phyloP scores from a whole-genome alignment of 2,113 vertebrate genomes.

The Gadus macrocephalus region DNA sequence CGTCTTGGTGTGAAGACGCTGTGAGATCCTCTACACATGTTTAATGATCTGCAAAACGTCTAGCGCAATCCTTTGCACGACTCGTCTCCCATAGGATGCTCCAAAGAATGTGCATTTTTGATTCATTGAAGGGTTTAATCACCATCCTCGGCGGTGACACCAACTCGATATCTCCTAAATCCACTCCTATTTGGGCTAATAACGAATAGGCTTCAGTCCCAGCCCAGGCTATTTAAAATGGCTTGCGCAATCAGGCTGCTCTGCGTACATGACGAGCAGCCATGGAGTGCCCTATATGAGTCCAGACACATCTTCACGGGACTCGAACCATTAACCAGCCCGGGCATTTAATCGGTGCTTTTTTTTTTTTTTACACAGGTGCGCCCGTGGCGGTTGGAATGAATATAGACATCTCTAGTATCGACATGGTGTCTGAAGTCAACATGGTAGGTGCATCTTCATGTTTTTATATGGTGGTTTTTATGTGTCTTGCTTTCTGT shows the following conservation, averaged over 20 bases:
- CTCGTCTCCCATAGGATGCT: slow-evolving; percentile 36
- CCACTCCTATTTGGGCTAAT: no score
- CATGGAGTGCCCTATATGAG: no score
- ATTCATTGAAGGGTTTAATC: slow-evolving; percentile 64
- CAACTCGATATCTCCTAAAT: slow-evolving; percentile 31
- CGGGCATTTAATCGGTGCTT: no score
- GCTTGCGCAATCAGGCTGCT: no score
- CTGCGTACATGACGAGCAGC: no score
- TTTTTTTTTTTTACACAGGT: slow-evolving; percentile 70
- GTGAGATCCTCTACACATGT: slow-evolving; percentile 44
- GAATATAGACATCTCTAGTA: slow-evolving; percentile 99
- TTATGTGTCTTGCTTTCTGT: slow-evolving; percentile 11
- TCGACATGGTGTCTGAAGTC: slow-evolving; percentile 99
- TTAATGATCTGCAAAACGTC: slow-evolving; percentile 66
- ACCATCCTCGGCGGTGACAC: slow-evolving; percentile 15
- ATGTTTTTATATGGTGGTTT: slow-evolving; percentile 20
- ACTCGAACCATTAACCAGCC: no score
- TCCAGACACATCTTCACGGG: no score
- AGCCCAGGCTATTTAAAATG: no score
- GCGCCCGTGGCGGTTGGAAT: slow-evolving; percentile 95
- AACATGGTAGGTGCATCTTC: slow-evolving; percentile 89
- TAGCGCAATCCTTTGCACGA: slow-evolving; percentile 58
- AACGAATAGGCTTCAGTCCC: no score
- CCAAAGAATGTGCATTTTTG: slow-evolving; percentile 1
- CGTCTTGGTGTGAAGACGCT: slow-evolving; percentile 54